Evolutionary conservation across 2,113 vertebrate species (phyloP).

Genomic region (Crotophaga sulcirostris): DNA sequence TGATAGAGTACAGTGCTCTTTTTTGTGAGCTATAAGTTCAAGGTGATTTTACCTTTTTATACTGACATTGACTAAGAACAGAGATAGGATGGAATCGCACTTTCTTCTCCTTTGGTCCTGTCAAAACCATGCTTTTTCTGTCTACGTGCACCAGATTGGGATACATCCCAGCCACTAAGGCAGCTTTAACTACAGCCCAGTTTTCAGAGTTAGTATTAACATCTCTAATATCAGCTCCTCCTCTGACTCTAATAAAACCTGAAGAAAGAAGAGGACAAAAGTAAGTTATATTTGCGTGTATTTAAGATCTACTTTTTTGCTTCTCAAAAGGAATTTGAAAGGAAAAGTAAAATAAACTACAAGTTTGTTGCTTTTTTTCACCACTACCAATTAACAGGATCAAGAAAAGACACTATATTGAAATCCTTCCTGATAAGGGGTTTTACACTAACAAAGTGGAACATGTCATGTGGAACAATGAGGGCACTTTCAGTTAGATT

Average conservation of each 20-base stretch:
- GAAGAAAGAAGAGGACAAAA: not conserved
- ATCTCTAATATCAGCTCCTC: slow-evolving; percentile 88
- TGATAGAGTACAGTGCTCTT: not conserved
- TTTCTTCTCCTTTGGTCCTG: slow-evolving; percentile 84
- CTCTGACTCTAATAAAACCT: slow-evolving; percentile 93
- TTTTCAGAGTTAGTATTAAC: slow-evolving; percentile 95
- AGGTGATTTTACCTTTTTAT: slow-evolving; percentile 83
- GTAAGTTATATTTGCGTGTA: not conserved
- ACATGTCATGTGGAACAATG: not conserved
- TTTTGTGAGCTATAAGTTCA: not conserved
- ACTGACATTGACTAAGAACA: slow-evolving; percentile 83
- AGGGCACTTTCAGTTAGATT: not conserved
- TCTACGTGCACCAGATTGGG: slow-evolving; percentile 89
- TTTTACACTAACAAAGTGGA: not conserved
- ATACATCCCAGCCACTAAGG: slow-evolving; percentile 92
- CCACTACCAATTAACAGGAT: not conserved
- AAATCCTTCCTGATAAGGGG: not conserved
- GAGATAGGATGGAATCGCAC: slow-evolving; percentile 90
- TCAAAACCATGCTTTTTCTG: slow-evolving; percentile 75
- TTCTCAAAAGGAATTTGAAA: not conserved
- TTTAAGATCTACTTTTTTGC: not conserved
- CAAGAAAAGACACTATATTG: not conserved
- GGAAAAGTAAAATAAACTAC: not conserved
- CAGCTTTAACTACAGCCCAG: slow-evolving; percentile 95
- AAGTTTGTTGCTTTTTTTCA: not conserved